Base-by-base conservation (phyloP, 1,140 invertebrate species). In the Triops cancriformis region DNA sequence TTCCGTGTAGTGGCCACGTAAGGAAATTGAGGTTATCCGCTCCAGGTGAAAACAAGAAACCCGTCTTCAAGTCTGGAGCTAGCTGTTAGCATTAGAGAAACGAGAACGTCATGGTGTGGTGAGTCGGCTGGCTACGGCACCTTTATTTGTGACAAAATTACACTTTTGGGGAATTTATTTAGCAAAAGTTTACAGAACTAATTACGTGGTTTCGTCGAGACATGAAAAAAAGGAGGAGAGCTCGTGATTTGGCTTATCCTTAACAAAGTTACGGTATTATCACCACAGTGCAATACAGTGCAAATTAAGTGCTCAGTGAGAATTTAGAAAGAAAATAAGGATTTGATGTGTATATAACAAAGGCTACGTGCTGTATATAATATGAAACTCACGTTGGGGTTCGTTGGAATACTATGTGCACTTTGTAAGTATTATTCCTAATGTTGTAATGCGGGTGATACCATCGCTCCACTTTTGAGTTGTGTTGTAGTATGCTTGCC, bases 41-140 rank as follows among this genome's bases (percentile, higher is more conserved):
- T 64, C 14, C 10, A 64, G 51, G 51, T 64, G 51, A 23, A 64
- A 64, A 23, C 51, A n/a, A 64, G 51, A 64, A 64, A 64, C 51
- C 18, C 23, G 51, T 64, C 51, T 23, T 23, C 51, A 64, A 64
- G 51, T n/a, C 51, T 64, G 51, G 51, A 18, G 10, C 51, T 23
- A 64, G 23, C 18, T 64, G 51, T 23, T 23, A 64, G 51, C 51
- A 64, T 5, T 64, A 64, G 51, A 18, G 51, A 64, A 64, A 64
- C 51, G 51, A 23, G 51, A 64, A 64, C n/a, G n/a, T 64, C 51
- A 64, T 64, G 51, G 51, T 64, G 51, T 64, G 23, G 51, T 64
- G 23, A 64, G 10, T 64, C 23, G 51, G 14, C 51, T 64, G 51
- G 51, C 51, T 64, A 5, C 51, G 23, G n/a, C 51, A 18, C 51